Conservation (phyloP, 2,797 vertebrate species). For the Dryobates pubescens region DNA sequence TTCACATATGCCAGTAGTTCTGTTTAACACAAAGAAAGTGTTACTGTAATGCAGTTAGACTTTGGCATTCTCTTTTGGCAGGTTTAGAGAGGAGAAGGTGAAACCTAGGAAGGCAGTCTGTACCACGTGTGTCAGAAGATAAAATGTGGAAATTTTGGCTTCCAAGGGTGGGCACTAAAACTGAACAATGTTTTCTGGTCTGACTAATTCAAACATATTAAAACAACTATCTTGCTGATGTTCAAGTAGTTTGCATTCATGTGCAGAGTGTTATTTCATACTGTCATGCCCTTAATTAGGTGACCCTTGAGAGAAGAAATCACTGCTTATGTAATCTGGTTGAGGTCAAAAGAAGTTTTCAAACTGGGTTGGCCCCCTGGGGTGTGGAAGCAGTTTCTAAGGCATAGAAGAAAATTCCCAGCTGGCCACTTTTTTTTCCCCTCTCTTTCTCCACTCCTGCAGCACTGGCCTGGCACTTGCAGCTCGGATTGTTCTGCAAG, state of each 20-base stretch:
- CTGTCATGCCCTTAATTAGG: constrained; percentile 15
- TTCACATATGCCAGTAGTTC: neutral
- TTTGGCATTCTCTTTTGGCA: neutral
- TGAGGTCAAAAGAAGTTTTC: constrained; percentile 40
- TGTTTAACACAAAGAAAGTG: neutral
- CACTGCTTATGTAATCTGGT: constrained; percentile 30
- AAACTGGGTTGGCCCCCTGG: constrained; percentile 9
- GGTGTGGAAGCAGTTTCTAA: constrained; percentile 16
- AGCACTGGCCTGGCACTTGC: neutral
- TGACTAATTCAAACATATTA: constrained; percentile 38
- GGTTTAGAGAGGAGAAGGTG: neutral
- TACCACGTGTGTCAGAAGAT: neutral
- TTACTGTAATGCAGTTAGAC: neutral
- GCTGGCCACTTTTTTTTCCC: neutral
- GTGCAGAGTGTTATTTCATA: constrained; percentile 8
- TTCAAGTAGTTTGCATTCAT: neutral
- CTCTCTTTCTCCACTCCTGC: neutral
- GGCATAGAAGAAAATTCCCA: constrained; percentile 34
- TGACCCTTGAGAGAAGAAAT: constrained; percentile 38
- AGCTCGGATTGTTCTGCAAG: neutral
- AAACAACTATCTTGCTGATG: constrained; percentile 34
- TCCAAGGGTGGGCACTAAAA: neutral
- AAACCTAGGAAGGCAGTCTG: neutral
- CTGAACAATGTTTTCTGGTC: neutral
- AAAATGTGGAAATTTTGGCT: neutral